Percentiles rank a stretch among this genome's conserved stretches.
These are phyloP conservation scores for Amphimallon solstitiale DNA, from an alignment of 2,888 invertebrate species.

Conservation along the genomic window DNA sequence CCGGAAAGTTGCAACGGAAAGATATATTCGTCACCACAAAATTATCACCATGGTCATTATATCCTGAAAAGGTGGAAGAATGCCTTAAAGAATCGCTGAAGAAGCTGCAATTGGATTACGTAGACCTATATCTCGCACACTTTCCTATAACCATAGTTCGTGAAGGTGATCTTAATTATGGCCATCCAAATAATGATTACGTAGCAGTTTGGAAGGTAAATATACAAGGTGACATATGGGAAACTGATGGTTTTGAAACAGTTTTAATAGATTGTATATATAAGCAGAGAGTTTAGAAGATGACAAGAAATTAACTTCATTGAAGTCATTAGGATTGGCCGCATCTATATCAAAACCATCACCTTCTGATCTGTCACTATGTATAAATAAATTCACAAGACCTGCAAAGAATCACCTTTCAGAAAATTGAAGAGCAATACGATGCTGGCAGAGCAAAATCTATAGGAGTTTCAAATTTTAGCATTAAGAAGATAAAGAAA, in stretches of 20 bases:
- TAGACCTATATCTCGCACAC: conserved; percentile 87
- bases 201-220: conserved; percentile 15
- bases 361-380: too few species aligned
- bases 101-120: conserved; percentile 77
- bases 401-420: neutral
- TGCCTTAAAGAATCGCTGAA: conserved; percentile 74
- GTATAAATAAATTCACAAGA: too few species aligned
- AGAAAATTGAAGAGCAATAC: conserved; percentile 21
- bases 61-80: conserved; percentile 71
- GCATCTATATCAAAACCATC: too few species aligned
- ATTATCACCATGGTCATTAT: conserved; percentile 72
- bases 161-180: neutral
- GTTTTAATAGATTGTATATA: too few species aligned
- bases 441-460: conserved; percentile 5
- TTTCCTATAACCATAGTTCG: conserved; percentile 64
- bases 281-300: too few species aligned
- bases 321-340: too few species aligned
- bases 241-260: too few species aligned
- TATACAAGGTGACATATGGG: neutral
- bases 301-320: too few species aligned
- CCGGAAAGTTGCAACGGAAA: conserved; percentile 70
- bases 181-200: conserved; percentile 4
- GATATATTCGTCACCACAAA: conserved; percentile 87
- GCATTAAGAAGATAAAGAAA: conserved; percentile 67
- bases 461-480: conserved; percentile 89